These are phyloP conservation scores for Drosophila sucinea DNA, from an alignment of 1,140 invertebrate species.

Conservation along the genomic window DNA sequence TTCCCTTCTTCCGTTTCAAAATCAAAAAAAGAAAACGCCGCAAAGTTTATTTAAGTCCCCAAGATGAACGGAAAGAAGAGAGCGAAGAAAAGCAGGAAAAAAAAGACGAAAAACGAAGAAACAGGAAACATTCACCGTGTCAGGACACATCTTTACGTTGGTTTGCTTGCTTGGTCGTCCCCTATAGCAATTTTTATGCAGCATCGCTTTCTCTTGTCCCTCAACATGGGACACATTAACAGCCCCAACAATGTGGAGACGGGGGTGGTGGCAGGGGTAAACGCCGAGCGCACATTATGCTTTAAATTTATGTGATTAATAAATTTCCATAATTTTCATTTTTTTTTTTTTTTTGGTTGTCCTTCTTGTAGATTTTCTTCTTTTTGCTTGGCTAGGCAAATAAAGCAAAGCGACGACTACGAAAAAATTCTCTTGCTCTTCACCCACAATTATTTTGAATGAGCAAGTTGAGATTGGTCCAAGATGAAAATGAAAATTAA, in stretches of 20 bases:
- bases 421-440: constrained; percentile 4
- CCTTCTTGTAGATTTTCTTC: constrained; percentile 42
- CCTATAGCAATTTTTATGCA: constrained; percentile 74
- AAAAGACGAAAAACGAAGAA: constrained; percentile 32
- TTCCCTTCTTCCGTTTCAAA: constrained; percentile 17
- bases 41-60: constrained; percentile 74
- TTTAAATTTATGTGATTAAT: constrained; percentile 81
- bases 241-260: constrained; percentile 25
- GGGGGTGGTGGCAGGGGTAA: constrained; percentile 16
- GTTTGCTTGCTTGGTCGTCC: constrained; percentile 20
- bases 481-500: constrained; percentile 67
- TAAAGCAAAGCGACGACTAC: constrained; percentile 33
- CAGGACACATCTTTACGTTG: constrained; percentile 5
- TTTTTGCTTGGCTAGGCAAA: constrained; percentile 49
- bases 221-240: constrained; percentile 74
- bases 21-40: constrained; percentile 47
- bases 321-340: constrained; percentile 76
- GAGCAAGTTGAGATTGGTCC: constrained; percentile 61
- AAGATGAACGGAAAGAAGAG: constrained; percentile 19
- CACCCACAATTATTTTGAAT: constrained; percentile 15
- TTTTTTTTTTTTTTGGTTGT: constrained; percentile 24
- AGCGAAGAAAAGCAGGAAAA: constrained; percentile 20
- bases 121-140: constrained; percentile 10
- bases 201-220: constrained; percentile 42
- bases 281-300: constrained; percentile 71